These are phyloP conservation scores for Alethe castanea DNA, from an alignment of 2,113 vertebrate species.

Conservation along the genomic window DNA sequence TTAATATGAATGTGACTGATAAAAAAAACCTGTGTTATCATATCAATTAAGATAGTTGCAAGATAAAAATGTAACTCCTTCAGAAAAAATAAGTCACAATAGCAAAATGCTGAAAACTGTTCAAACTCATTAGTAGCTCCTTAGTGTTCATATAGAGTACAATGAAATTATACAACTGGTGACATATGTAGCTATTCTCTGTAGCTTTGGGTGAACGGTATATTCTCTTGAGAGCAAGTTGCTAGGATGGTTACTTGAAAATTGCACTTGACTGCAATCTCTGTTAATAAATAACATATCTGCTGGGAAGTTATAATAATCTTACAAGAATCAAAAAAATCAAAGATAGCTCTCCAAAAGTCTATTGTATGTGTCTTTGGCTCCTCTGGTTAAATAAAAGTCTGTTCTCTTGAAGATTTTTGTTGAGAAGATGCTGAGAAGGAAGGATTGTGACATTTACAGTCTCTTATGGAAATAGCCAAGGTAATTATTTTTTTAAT, in stretches of 20 bases:
- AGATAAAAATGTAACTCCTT: not conserved
- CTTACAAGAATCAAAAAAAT: not conserved
- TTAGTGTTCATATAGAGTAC: not conserved
- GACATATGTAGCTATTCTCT: not conserved
- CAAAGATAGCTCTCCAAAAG: not conserved
- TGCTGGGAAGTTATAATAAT: not conserved
- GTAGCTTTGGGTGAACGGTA: not conserved
- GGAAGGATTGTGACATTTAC: not conserved
- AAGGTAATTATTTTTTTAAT: not conserved
- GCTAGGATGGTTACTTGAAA: not conserved
- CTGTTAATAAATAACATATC: not conserved
- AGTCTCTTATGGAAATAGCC: not conserved
- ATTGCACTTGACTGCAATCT: not conserved
- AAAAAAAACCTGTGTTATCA: not conserved
- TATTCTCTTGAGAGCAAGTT: not conserved
- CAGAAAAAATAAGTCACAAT: not conserved
- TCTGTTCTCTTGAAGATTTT: not conserved
- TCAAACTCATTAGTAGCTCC: not conserved
- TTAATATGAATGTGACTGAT: not conserved
- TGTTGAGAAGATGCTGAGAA: not conserved
- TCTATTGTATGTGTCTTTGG: not conserved
- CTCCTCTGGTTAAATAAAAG: not conserved
- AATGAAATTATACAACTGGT: not conserved
- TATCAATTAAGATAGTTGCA: not conserved
- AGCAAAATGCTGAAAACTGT: not conserved